Evolutionary conservation across 2,797 vertebrate species (phyloP), one percentile per base, ranked within the genome.

Genomic region (Hydrolagus colliei): DNA sequence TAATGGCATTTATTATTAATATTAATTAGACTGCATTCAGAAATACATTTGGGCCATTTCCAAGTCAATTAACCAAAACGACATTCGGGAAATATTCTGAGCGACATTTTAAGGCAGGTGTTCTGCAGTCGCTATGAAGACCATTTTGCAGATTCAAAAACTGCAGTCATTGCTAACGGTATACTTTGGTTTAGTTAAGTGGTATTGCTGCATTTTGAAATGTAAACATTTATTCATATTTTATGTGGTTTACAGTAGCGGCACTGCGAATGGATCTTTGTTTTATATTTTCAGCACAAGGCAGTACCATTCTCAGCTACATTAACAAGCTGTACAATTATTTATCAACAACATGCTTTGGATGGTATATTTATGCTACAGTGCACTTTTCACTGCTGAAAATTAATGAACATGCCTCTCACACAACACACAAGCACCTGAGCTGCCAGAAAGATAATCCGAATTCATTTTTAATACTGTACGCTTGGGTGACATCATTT

Each of bases 1-100:
- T 99, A 99, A 99, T 98, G 97, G 97, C 98, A 99, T 99, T 98
- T 99, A 99, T 99, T 99, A 99, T 99, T 99, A 99, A 99, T 99
- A 99, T 99, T 99, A 99, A 99, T 99, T 98, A 99, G 97, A 98
- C 97, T 96, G 96, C 97, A 98, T 98, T 99, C 98, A 98, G 98
- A 97, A 98, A 98, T 98, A 98, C 98, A 98, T 99, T 99, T 99
- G 98, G 98, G 98, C 98, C 98, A 98, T 98, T 99, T 99, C 98
- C 98, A 99, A 99, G 98, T 99, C 98, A 99, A 99, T 99, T 99
- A 99, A 98, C 97, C 97, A 97, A 98, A 99, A 98, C 97, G 97
- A 97, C 97, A 98, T 98, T 96, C 97, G 97, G 97, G 98, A 98
- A 97, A 98, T 97, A 96, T 97, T 97, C 96, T 97, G 96, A 98